A percentile compares a stretch with the other conserved stretches of the same genome.
Conservation (phyloP, 2,888 invertebrate genomes). For the Trachelus stipa region DNA sequence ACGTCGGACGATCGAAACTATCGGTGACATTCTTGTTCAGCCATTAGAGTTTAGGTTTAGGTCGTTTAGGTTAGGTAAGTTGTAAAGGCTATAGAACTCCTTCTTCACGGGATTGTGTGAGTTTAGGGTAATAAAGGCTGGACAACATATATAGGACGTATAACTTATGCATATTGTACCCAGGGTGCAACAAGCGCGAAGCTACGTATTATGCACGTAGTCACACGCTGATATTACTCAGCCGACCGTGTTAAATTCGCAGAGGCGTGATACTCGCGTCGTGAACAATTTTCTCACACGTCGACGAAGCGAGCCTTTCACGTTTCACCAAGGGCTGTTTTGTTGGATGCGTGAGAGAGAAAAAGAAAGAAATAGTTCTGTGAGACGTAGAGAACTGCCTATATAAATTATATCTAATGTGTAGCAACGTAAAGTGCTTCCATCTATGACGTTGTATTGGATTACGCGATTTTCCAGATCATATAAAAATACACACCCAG, state of each 20-base stretch:
- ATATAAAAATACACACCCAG: no score
- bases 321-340: neutral
- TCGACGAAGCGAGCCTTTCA: constrained; percentile 30
- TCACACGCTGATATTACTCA: constrained; percentile 18
- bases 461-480: no score
- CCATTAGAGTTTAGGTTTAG: neutral
- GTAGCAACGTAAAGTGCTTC: neutral
- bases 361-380: neutral
- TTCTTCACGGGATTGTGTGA: neutral
- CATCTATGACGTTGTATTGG: no score
- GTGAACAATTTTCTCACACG: constrained; percentile 44
- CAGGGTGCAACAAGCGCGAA: neutral
- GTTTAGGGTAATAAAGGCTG: neutral
- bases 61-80: neutral
- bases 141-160: neutral
- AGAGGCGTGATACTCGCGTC: constrained; percentile 40
- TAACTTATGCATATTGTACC: neutral
- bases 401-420: neutral
- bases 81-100: neutral
- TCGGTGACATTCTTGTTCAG: neutral
- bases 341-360: neutral
- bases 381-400: neutral
- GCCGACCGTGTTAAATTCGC: constrained; percentile 41
- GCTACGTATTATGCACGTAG: neutral
- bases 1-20: neutral